These are phyloP conservation scores for Recurvirostra avosetta DNA, from an alignment of 2,113 vertebrate species.

Conservation along the genomic window DNA sequence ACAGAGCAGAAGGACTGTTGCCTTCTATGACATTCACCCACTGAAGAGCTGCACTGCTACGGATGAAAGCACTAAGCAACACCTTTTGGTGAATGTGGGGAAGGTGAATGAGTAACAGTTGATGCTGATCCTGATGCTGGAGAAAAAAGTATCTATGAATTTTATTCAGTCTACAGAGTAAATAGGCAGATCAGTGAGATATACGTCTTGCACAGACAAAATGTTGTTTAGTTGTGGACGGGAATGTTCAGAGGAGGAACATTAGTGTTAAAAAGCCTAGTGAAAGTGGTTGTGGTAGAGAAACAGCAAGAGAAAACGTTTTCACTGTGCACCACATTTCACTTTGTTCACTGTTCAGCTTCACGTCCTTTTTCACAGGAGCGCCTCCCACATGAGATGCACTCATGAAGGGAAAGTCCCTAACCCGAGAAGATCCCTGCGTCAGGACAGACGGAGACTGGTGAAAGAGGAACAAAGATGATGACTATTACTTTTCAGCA, in stretches of 20 bases:
- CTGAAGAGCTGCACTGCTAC: neutral
- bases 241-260: neutral
- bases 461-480: neutral
- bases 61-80: neutral
- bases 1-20: neutral
- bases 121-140: neutral
- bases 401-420: neutral
- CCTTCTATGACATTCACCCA: neutral
- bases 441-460: neutral
- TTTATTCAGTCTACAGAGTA: neutral
- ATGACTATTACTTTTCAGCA: neutral
- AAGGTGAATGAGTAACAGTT: neutral
- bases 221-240: neutral
- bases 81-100: neutral
- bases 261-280: neutral
- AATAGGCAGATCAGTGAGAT: neutral
- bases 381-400: neutral
- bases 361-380: fast-evolving
- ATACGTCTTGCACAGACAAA: neutral
- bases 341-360: neutral
- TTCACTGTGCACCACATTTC: neutral
- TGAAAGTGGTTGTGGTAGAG: neutral
- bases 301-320: neutral
- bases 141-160: neutral
- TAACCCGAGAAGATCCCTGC: neutral